Conservation (phyloP, 1,140 invertebrate species). For the Sitobion miscanthi region DNA sequence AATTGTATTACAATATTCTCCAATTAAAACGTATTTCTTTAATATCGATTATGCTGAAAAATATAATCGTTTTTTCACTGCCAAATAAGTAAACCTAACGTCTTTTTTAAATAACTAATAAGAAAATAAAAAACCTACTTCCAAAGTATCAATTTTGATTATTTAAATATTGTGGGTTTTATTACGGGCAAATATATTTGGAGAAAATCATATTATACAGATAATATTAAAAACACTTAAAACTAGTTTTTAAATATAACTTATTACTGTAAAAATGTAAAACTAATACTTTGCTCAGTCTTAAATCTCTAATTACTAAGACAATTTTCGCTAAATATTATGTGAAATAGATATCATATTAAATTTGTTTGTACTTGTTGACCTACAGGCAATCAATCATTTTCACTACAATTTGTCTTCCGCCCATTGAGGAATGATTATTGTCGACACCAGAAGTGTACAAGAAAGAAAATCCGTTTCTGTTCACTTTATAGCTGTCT, state of each 20-base stretch:
- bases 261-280: background rate
- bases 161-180: background rate
- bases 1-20: too few relatives aligned
- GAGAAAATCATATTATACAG: background rate
- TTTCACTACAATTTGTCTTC: conserved; percentile 7
- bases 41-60: too few relatives aligned
- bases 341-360: background rate
- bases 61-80: too few relatives aligned
- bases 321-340: background rate
- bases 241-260: background rate
- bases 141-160: background rate
- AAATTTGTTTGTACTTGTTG: background rate
- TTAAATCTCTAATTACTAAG: background rate
- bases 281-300: background rate
- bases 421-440: background rate
- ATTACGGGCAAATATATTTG: background rate
- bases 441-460: background rate
- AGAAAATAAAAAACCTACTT: too few relatives aligned
- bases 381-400: conserved; percentile 13
- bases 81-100: too few relatives aligned
- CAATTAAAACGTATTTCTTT: too few relatives aligned
- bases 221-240: background rate
- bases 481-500: conserved; percentile 43
- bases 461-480: conserved; percentile 37
- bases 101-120: too few relatives aligned